Base-by-base conservation (phyloP, 2,888 invertebrate species). In the Tinea pellionella region DNA sequence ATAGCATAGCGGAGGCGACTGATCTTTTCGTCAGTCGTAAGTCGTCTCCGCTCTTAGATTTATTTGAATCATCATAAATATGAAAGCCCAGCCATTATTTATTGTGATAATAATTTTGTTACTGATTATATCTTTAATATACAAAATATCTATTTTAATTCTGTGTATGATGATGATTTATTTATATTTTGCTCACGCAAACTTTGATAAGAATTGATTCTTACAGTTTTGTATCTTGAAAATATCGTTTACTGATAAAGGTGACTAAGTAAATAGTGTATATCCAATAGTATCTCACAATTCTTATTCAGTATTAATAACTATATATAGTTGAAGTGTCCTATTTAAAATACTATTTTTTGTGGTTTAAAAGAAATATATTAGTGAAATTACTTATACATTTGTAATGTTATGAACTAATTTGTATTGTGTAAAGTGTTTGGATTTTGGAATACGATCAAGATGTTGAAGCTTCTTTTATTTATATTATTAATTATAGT, bases 91-190 rank as follows among this genome's bases (percentile, higher is more conserved):
- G n/a, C n/a, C n/a, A n/a, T n/a, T n/a, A n/a, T 30, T 59, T 59
- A 30, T 30, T 7, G 9, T 9, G 13, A 11, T 53, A 13, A 57
- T 37, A 57, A 37, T 37, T 43, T 61, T 30, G n/a, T n/a, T n/a
- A n/a, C n/a, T n/a, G n/a, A n/a, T n/a, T n/a, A n/a, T n/a, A n/a
- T n/a, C n/a, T n/a, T n/a, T n/a, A n/a, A n/a, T n/a, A n/a, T n/a
- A n/a, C n/a, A n/a, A n/a, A n/a, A n/a, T n/a, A n/a, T n/a, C n/a
- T n/a, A n/a, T n/a, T n/a, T n/a, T n/a, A n/a, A n/a, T n/a, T n/a
- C n/a, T n/a, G n/a, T n/a, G n/a, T n/a, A 53, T 6, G 51, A 59
- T 18, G 53, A 55, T n/a, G 11, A 55, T 55, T 53, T 18, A 32
- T 32, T 13, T 24, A 24, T 24, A 24, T 24, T 24, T 6, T 24